Conservation (phyloP, 2,888 invertebrate species). For the Lacanobia oleracea region DNA sequence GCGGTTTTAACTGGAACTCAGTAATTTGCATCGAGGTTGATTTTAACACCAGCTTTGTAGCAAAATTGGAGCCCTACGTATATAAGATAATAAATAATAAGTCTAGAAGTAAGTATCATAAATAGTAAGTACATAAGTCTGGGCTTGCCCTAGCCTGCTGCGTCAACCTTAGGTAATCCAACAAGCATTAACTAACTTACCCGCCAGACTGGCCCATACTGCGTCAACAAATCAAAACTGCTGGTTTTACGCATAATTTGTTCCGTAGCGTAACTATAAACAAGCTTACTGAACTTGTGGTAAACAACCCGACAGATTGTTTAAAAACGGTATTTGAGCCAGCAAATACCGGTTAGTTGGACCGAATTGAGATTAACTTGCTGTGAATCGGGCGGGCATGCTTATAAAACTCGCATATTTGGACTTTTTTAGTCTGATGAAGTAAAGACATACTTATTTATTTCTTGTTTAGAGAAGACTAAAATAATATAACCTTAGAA, state of each 20-base stretch:
- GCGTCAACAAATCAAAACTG: background rate
- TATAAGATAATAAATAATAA: no score
- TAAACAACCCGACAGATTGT: background rate
- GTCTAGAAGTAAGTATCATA: no score
- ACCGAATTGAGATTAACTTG: background rate
- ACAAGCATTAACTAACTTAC: background rate
- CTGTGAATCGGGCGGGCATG: background rate
- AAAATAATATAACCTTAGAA: no score
- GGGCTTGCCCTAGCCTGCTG: background rate
- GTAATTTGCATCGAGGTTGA: constrained; percentile 11
- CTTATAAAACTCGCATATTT: background rate
- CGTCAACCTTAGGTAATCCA: background rate
- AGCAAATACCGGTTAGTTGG: background rate
- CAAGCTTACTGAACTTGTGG: background rate
- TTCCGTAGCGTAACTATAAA: background rate
- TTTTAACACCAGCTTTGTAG: background rate
- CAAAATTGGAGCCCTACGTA: background rate
- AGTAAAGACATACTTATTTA: background rate
- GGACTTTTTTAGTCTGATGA: background rate
- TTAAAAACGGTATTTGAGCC: background rate
- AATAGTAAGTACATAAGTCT: no score
- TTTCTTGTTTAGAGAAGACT: background rate
- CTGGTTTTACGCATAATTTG: background rate
- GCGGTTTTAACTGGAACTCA: constrained; percentile 7
- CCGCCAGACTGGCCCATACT: background rate